Base-by-base conservation (phyloP, 2,888 invertebrate species). In the Melinaea marsaeus region DNA sequence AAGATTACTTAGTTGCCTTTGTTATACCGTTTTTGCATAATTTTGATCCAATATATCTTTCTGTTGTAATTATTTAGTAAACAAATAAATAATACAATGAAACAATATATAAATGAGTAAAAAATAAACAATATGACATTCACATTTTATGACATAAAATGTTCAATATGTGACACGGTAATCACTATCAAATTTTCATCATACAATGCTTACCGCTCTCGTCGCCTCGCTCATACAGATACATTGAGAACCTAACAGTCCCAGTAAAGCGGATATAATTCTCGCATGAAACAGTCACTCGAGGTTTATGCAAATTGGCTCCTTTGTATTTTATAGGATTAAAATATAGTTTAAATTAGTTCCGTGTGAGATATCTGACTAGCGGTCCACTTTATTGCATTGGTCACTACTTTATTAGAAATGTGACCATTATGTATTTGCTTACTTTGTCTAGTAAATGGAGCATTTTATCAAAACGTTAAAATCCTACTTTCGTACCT, bases 291-390 rank as follows among this genome's bases (percentile, higher is more conserved):
- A 87, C 87, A 88, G 88, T 88, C 86, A 86, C 82, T 77, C 81
- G 86, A 88, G 89, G 88, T 88, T 90, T 90, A 90, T 90, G 88
- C 84, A 89, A 90, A 90, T 90, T 88, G 86, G 81, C 88, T 89
- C 85, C 87, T 90, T 90, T 90, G 87, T 90, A 85, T 85, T 88
- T 88, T 77, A 77, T 82, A 79, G 88, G 87, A 89, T 90, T 90
- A 90, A 90, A 88, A 88, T 88, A 89, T 88, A 88, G 90, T 81
- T 81, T 84, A 81, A 88, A 89, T 89, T 90, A 88, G 88, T 90
- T 87, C 83, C 85, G 82, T 86, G 89, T 88, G 88, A 88, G 86
- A 86, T 86, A 87, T 85, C 84, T 83, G 77, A 79, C 74, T 75
- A 71, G 76, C 76, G 77, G 76, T 74, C 79, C 80, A 77, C 82